Evolutionary conservation across 2,797 vertebrate species (phyloP).

Genomic region (Tolypeutes matacus): DNA sequence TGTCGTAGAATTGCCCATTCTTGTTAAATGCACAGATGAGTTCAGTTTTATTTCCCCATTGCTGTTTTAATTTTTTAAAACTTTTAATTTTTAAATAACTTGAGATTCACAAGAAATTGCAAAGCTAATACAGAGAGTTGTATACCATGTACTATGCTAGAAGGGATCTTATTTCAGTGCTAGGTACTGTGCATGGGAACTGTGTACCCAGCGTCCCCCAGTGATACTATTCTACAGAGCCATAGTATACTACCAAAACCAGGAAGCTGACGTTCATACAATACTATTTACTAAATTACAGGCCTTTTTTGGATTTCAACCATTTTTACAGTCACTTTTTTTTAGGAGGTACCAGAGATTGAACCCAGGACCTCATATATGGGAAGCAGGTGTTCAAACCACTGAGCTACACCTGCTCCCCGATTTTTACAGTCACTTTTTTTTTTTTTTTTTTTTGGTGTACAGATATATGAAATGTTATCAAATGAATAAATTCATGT

Average conservation of each 20-base stretch:
- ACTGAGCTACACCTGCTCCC: too few relatives aligned
- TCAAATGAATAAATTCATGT: not conserved
- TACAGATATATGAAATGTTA: not conserved
- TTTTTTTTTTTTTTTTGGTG: fast-evolving
- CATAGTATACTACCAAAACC: not conserved
- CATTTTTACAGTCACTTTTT: not conserved
- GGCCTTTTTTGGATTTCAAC: not conserved
- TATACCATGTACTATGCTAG: too few relatives aligned
- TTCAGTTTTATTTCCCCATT: not conserved
- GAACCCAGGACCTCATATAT: too few relatives aligned
- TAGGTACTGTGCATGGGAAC: not conserved
- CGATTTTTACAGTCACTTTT: not conserved
- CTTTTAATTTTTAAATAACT: not conserved
- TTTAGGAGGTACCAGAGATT: too few relatives aligned
- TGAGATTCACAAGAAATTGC: not conserved
- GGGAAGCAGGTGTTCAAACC: too few relatives aligned
- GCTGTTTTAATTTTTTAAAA: not conserved
- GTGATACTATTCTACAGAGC: not conserved
- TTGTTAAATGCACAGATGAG: not conserved
- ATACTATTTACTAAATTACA: not conserved
- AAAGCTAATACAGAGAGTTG: not conserved
- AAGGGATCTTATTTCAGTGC: too few relatives aligned
- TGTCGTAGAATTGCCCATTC: not conserved
- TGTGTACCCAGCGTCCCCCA: not conserved
- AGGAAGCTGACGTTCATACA: not conserved